Evolutionary conservation across 2,888 invertebrate genomes (phyloP).

Genomic region (Xestoiulus laeticollis): DNA sequence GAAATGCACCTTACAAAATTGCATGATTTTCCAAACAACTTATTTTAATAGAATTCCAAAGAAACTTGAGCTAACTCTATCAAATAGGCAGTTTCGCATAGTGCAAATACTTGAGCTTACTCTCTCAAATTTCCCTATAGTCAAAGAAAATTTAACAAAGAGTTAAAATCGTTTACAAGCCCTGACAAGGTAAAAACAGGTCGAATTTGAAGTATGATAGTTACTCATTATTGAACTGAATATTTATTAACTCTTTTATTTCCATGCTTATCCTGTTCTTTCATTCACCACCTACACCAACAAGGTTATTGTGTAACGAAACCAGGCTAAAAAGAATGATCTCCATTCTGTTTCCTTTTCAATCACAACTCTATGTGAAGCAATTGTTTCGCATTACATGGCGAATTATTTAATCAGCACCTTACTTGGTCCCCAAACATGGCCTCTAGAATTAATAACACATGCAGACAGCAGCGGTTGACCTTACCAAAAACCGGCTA

Average conservation of each 20-base stretch:
- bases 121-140: too few species aligned
- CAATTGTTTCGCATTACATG: background rate
- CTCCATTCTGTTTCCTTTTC: background rate
- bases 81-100: too few species aligned
- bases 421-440: background rate
- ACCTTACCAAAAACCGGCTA: background rate
- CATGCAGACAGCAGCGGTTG: background rate
- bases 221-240: background rate
- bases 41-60: too few species aligned
- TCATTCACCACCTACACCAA: background rate
- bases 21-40: too few species aligned
- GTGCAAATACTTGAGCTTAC: too few species aligned
- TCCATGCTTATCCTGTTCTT: background rate
- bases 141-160: too few species aligned
- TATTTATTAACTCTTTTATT: background rate
- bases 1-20: too few species aligned
- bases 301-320: background rate
- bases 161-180: background rate
- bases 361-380: background rate
- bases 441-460: background rate
- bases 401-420: conserved; percentile 2
- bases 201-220: background rate
- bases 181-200: background rate
- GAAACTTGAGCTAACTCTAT: too few species aligned
- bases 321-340: background rate